A percentile compares a stretch with the other conserved stretches of the same genome.
phyloP scores from a whole-genome alignment of 2,113 vertebrate genomes.

The Mystacornis crossleyi region DNA sequence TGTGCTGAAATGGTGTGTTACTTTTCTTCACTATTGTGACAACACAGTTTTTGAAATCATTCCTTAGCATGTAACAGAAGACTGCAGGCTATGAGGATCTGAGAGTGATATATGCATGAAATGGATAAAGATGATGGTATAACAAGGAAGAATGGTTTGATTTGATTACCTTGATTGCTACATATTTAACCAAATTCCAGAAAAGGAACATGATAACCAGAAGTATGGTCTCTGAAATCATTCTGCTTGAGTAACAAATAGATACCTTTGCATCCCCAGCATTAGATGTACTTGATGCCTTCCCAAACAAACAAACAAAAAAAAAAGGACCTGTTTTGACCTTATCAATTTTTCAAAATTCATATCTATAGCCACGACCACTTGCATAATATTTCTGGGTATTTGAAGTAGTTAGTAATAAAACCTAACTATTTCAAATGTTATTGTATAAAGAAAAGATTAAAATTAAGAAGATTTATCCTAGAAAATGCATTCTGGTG shows the following conservation, averaged over 20 bases:
- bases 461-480: not conserved
- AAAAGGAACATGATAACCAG: not conserved
- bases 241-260: not conserved
- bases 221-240: not conserved
- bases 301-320: not conserved
- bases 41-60: not conserved
- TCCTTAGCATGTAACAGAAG: not conserved
- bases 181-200: not conserved
- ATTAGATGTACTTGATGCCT: not conserved
- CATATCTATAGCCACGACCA: not conserved
- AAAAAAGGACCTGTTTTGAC: not conserved
- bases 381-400: not conserved
- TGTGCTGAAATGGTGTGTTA: not conserved
- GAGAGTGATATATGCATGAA: not conserved
- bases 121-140: not conserved
- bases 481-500: not conserved
- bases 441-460: not conserved
- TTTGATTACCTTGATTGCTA: not conserved
- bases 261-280: not conserved
- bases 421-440: not conserved
- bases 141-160: not conserved
- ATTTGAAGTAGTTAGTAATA: not conserved
- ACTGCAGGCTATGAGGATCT: not conserved
- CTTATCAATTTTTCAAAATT: not conserved
- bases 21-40: not conserved